Evolutionary conservation across 1,140 invertebrate genomes (phyloP).

Genomic region (Pachypeltis micranthus): DNA sequence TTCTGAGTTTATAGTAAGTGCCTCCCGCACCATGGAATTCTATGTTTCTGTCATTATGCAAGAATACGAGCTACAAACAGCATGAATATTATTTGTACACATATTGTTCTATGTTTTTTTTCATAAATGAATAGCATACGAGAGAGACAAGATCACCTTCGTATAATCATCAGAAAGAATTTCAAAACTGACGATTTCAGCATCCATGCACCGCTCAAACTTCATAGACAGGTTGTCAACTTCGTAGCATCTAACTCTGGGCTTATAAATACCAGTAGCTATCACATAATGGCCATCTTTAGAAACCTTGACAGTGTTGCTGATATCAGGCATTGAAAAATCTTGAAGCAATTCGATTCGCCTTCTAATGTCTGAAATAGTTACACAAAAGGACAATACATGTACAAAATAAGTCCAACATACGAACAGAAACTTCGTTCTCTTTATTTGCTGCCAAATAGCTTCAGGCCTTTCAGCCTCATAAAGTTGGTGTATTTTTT

Average conservation of each 20-base stretch:
- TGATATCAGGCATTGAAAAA: conserved; percentile 96
- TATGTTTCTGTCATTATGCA: conserved; percentile 77
- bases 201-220: conserved; percentile 96
- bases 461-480: neutral
- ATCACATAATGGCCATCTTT: conserved; percentile 87
- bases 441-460: neutral
- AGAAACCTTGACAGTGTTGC: conserved; percentile 72
- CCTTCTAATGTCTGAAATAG: conserved; percentile 61
- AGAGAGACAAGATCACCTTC: too few relatives aligned
- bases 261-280: conserved; percentile 92
- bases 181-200: conserved; percentile 82
- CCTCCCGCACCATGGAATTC: conserved; percentile 93
- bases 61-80: conserved; percentile 53
- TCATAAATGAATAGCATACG: neutral
- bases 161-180: conserved; percentile 80
- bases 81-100: neutral
- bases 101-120: neutral
- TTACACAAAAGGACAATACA: conserved; percentile 20
- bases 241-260: conserved; percentile 90
- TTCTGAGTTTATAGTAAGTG: conserved; percentile 76
- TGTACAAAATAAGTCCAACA: conserved; percentile 9
- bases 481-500: neutral
- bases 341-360: conserved; percentile 96
- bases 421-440: neutral
- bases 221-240: conserved; percentile 92